phyloP scores from a whole-genome alignment of 2,888 invertebrate species.

The Pachycephus smyrnensis region DNA sequence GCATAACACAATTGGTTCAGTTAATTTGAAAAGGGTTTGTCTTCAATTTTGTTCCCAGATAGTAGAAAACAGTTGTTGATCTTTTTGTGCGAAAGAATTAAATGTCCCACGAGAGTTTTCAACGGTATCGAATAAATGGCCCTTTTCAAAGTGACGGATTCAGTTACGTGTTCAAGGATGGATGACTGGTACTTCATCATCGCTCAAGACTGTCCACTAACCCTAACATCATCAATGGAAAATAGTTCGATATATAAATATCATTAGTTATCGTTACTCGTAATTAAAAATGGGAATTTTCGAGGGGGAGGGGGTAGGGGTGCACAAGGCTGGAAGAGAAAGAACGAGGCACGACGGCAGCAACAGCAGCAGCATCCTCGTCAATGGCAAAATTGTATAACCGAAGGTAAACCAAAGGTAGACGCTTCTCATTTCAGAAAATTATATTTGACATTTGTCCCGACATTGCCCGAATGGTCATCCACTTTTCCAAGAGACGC shows the following conservation, averaged over 20 bases:
- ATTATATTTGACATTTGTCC: neutral
- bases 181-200: neutral
- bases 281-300: neutral
- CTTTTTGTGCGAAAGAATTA: neutral
- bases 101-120: neutral
- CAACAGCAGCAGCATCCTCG: neutral
- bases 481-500: neutral
- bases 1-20: conserved; percentile 38
- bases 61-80: conserved; percentile 30
- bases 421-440: neutral
- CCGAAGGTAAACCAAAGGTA: neutral
- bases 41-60: neutral
- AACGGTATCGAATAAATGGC: neutral
- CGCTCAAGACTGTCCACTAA: neutral
- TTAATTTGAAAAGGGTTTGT: conserved; percentile 22
- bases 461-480: neutral
- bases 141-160: conserved; percentile 5
- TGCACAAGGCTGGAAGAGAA: neutral
- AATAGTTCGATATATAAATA: conserved; percentile 13
- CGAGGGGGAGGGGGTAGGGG: neutral
- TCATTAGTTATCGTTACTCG: conserved; percentile 2
- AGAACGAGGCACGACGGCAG: neutral
- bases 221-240: neutral
- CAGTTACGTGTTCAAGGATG: neutral
- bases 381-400: neutral